Evolutionary conservation across 1,140 invertebrate species (phyloP).

Genomic region (Druon quercuslanigerum): DNA sequence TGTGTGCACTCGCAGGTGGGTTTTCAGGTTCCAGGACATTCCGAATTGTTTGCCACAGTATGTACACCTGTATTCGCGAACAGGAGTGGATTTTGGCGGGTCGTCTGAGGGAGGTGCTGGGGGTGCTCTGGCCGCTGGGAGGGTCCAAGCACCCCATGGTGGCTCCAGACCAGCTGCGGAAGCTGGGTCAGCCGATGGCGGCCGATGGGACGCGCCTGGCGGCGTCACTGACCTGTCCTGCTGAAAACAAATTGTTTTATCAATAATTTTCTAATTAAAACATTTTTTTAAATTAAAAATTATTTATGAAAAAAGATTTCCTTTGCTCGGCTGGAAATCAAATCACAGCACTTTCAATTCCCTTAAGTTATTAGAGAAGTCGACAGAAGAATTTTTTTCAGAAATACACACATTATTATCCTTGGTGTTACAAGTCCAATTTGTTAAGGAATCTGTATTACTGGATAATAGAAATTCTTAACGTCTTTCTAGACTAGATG

Average conservation of each 20-base stretch:
- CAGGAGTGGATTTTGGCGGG: constrained; percentile 77
- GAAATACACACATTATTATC: too few species aligned
- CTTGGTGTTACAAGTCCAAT: too few species aligned
- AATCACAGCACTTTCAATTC: too few species aligned
- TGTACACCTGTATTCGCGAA: constrained; percentile 88
- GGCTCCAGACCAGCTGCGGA: constrained; percentile 71
- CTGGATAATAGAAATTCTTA: too few species aligned
- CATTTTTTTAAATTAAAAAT: too few species aligned
- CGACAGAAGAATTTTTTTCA: too few species aligned
- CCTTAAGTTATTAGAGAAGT: too few species aligned
- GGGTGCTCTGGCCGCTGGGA: constrained; percentile 78
- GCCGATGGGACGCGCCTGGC: constrained; percentile 79
- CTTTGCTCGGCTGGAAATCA: too few species aligned
- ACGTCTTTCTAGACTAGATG: too few species aligned
- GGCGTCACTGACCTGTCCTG: constrained; percentile 77
- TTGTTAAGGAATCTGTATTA: too few species aligned
- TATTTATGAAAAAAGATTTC: too few species aligned
- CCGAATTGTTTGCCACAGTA: constrained; percentile 93
- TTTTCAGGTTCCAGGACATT: constrained; percentile 93
- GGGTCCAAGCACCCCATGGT: constrained; percentile 82
- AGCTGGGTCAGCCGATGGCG: constrained; percentile 81
- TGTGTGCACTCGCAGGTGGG: constrained; percentile 88
- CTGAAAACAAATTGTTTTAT: constrained; percentile 42
- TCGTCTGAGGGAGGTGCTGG: constrained; percentile 77
- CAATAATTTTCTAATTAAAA: neutral